A percentile compares a stretch with the other conserved stretches of the same genome.
Evolutionary conservation across 2,113 vertebrate genomes (phyloP).

Genomic region (Agelaius phoeniceus): DNA sequence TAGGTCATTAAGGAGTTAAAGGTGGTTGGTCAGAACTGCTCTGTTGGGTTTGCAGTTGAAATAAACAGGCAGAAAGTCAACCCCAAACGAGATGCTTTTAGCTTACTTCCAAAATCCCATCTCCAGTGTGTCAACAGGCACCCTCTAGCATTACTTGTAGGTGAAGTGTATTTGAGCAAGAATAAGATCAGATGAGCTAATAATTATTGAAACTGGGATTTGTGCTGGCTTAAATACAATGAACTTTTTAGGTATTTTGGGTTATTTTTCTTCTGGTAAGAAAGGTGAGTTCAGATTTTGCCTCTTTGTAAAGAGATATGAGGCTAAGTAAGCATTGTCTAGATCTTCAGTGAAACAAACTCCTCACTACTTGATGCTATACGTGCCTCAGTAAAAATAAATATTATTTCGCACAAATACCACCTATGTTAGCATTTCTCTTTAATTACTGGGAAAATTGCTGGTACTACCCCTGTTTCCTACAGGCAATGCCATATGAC

Average conservation of each 20-base stretch:
- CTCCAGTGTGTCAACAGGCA: rapidly evolving
- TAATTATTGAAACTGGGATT: neutral
- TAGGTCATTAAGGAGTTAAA: neutral
- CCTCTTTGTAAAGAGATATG: neutral
- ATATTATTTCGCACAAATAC: neutral
- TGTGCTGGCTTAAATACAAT: neutral
- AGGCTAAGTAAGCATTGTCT: neutral
- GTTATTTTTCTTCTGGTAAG: neutral
- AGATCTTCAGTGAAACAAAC: neutral
- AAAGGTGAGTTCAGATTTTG: neutral
- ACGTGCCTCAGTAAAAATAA: neutral
- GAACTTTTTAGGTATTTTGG: neutral
- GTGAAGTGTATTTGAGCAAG: neutral
- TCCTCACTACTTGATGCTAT: neutral
- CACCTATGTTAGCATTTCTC: neutral
- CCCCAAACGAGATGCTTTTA: neutral
- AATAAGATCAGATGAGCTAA: neutral
- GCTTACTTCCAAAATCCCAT: neutral
- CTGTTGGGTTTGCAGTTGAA: neutral
- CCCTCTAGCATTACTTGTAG: neutral
- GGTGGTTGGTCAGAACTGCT: neutral
- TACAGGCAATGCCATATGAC: neutral
- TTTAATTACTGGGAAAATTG: neutral
- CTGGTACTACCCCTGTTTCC: neutral
- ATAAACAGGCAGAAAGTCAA: neutral